Evolutionary conservation across 2,113 vertebrate species (phyloP).

Genomic region (Hoplias malabaricus): DNA sequence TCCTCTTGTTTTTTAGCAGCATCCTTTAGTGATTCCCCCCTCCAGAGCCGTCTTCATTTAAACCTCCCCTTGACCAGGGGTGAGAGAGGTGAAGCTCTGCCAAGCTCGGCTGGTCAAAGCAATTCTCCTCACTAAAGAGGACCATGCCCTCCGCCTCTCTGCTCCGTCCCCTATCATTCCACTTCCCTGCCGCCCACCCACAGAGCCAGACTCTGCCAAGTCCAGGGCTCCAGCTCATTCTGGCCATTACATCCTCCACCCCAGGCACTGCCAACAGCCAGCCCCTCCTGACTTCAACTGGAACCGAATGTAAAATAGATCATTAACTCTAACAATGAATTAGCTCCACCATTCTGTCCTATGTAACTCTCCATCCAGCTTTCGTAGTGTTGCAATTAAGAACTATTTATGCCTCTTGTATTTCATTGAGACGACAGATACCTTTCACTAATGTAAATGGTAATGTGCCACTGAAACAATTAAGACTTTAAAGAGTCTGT

Average conservation of each 20-base stretch:
- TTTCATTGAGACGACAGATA: conserved; percentile 18
- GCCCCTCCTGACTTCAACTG: conserved; percentile 10
- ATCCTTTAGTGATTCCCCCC: conserved; percentile 47
- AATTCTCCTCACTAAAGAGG: conserved; percentile 58
- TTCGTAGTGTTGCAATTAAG: conserved; percentile 19
- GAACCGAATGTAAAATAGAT: conserved; percentile 37
- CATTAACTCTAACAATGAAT: conserved; percentile 41
- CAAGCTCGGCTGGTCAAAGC: conserved; percentile 56
- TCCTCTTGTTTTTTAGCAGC: not conserved
- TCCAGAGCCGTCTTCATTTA: conserved; percentile 53
- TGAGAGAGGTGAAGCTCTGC: conserved; percentile 42
- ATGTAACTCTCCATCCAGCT: not conserved
- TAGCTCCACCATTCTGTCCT: conserved; percentile 3
- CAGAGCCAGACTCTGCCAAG: not conserved
- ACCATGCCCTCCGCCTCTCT: conserved; percentile 50
- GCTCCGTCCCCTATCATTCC: conserved; percentile 55
- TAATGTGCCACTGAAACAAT: conserved; percentile 10
- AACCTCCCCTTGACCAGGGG: conserved; percentile 49
- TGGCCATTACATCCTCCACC: conserved; percentile 6
- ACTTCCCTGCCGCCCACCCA: conserved; percentile 36
- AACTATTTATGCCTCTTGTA: conserved; percentile 7
- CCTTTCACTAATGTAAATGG: not conserved
- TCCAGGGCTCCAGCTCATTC: conserved; percentile 13
- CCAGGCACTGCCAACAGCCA: conserved; percentile 14
- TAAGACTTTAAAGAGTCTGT: not conserved